Base-by-base conservation (phyloP, 2,113 vertebrate genomes). In the Callocephalon fimbriatum region DNA sequence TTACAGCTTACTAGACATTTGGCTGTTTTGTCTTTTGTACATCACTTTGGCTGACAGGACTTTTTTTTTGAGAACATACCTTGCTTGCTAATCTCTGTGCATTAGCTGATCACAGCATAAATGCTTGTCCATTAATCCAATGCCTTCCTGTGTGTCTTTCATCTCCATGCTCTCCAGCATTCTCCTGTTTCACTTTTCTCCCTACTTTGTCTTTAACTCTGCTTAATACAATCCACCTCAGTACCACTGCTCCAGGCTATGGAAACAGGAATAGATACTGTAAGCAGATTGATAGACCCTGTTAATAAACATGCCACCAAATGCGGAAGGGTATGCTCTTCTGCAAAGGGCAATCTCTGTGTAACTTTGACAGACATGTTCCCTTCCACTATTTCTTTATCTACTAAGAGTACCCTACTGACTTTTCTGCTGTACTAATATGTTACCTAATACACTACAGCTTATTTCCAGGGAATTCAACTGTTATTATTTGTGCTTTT, bases 101-200 rank as follows among this genome's bases (percentile, higher is more conserved):
- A 81, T 96, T 95, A 96, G 85, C 75, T 93, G 96, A 96, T 96
- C 93, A 76, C 88, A 92, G 71, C 88, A 65, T 86, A 92, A 98
- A 89, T 89, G 84, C 93, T 79, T 94, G 93, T 94, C 96, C 88
- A 93, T 97, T 97, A 94, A 95, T 79, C 74, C 85, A 76, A 0
- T 87, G 56, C 65, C 88, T 96, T 96, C 95, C 95, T 96, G 77
- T 61, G 32, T 76, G 79, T 97, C 96, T 97, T 96, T 97, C 93
- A 95, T 97, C 96, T 96, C 67, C 38, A 2, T 59, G 54, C 68
- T 94, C 72, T 90, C 74, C 44, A 63, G 21, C 0, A 0, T 88
- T 97, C 94, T 97, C 90, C 50, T 80, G n/a, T 98, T 97, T 97
- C 96, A 90, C 65, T 84, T 90, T 95, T 54, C 2, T 42, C 19